A percentile compares a stretch with the other conserved stretches of the same genome.
Evolutionary conservation across 1,140 invertebrate genomes (phyloP).

Genomic region (Samia ricini): DNA sequence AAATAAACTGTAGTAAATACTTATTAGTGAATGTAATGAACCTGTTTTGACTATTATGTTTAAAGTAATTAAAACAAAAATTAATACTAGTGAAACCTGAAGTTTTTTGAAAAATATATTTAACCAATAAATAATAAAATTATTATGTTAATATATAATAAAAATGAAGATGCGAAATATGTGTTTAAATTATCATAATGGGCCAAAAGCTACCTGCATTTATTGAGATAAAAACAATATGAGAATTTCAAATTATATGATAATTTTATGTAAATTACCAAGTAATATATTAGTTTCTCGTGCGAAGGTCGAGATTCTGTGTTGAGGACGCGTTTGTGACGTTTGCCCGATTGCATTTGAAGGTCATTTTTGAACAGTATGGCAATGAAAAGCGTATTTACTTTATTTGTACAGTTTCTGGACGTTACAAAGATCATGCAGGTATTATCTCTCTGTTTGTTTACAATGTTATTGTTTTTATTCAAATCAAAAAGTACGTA

Average conservation of each 20-base stretch:
- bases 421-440: too few relatives aligned
- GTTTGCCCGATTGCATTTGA: neutral
- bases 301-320: constrained; percentile 5
- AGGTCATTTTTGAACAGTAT: neutral
- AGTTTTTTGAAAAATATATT: too few relatives aligned
- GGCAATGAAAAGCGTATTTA: neutral
- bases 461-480: too few relatives aligned
- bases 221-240: neutral
- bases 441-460: too few relatives aligned
- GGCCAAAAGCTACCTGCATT: too few relatives aligned
- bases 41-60: neutral
- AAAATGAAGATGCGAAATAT: neutral
- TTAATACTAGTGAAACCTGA: too few relatives aligned
- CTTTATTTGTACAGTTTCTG: neutral
- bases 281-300: neutral
- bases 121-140: too few relatives aligned
- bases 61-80: too few relatives aligned
- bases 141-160: too few relatives aligned
- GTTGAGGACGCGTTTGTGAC: neutral
- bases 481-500: too few relatives aligned
- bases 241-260: neutral
- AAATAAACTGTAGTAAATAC: neutral
- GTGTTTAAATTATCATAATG: neutral
- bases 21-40: neutral
- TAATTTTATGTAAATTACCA: neutral